Percentiles rank a stretch among this genome's conserved stretches.
Conservation (phyloP, 2,888 invertebrate species). For the Rhorus exstirpatorius region DNA sequence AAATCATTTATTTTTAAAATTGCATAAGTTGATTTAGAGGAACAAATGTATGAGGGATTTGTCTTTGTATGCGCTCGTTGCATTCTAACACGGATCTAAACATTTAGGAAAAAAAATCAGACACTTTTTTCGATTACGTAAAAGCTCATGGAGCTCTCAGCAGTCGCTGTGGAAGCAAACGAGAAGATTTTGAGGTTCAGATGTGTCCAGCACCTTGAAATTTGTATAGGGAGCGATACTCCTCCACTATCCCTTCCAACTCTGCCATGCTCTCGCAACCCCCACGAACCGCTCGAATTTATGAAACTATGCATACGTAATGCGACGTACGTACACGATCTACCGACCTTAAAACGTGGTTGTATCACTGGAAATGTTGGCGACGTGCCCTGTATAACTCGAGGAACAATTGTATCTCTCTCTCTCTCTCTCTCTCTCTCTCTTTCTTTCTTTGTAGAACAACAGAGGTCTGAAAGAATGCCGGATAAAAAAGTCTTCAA, state of each 20-base stretch:
- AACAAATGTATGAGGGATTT: too few species aligned
- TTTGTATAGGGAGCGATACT: neutral
- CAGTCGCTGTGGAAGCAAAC: too few species aligned
- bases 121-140: too few species aligned
- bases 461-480: neutral
- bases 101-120: too few species aligned
- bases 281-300: conserved; percentile 68
- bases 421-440: conserved; percentile 1
- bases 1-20: too few species aligned
- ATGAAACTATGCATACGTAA: conserved; percentile 74
- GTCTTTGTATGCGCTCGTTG: too few species aligned
- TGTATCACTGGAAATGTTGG: conserved; percentile 43
- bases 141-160: too few species aligned
- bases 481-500: conserved; percentile 1
- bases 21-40: too few species aligned
- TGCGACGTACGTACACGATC: conserved; percentile 65
- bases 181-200: conserved; percentile 53
- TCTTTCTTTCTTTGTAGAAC: neutral
- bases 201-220: conserved; percentile 43
- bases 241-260: conserved; percentile 6
- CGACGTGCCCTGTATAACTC: conserved; percentile 47
- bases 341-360: conserved; percentile 56
- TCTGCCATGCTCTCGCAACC: conserved; percentile 41
- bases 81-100: too few species aligned
- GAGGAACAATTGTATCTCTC: conserved; percentile 22